Conservation (phyloP, 2,888 invertebrate species). For the Stenodema calcarata region DNA sequence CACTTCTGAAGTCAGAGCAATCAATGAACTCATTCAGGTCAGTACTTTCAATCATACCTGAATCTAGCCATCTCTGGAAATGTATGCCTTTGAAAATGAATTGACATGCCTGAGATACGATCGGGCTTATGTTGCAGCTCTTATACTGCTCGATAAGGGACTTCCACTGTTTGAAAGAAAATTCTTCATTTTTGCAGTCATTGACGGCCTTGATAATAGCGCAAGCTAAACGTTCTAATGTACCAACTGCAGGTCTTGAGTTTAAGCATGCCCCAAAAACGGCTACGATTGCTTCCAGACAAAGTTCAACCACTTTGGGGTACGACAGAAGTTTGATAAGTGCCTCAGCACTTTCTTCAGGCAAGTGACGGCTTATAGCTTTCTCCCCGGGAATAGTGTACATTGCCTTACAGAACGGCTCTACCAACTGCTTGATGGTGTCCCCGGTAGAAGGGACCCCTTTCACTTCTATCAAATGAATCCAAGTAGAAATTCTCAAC, state of each 20-base stretch:
- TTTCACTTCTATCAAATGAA: slow-evolving; percentile 6
- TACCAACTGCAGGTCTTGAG: background rate
- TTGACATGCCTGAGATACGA: background rate
- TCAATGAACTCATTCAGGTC: background rate
- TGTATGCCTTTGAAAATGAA: background rate
- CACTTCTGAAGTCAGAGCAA: background rate
- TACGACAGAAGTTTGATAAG: background rate
- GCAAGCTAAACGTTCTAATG: background rate
- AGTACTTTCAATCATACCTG: background rate
- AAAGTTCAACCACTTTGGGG: background rate
- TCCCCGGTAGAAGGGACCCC: background rate
- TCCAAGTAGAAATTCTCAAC: background rate
- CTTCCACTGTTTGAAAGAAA: slow-evolving; percentile 1
- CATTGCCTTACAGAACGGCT: background rate
- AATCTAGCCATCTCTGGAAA: background rate
- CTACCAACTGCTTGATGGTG: background rate
- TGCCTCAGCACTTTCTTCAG: slow-evolving; percentile 13
- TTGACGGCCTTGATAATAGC: background rate
- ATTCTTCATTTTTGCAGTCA: background rate
- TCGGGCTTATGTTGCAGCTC: background rate
- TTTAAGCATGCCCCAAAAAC: background rate
- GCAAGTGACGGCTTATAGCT: background rate
- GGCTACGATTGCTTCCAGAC: background rate
- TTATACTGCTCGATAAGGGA: slow-evolving; percentile 4
- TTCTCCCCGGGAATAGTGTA: slow-evolving; percentile 10